These are phyloP conservation scores for Morpho helenor DNA, from an alignment of 2,888 invertebrate species.

Conservation along the genomic window DNA sequence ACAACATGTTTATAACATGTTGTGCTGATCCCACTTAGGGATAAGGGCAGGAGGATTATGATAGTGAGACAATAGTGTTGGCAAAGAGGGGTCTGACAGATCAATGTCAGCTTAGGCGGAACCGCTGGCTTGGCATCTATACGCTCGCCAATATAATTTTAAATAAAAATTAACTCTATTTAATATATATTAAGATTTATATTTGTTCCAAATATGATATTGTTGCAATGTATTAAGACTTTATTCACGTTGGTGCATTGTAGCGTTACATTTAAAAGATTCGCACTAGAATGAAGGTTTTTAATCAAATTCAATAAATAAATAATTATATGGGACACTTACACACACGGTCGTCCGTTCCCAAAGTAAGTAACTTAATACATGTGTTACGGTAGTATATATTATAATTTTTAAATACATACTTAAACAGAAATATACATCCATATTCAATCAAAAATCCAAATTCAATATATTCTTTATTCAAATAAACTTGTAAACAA, in stretches of 20 bases:
- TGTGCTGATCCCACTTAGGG: too few relatives aligned
- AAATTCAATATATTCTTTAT: too few relatives aligned
- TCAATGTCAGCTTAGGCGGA: conserved; percentile 60
- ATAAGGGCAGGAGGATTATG: too few relatives aligned
- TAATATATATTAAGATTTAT: conserved; percentile 12
- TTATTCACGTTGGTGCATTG: conserved; percentile 27
- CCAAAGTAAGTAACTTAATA: too few relatives aligned
- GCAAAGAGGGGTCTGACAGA: conserved; percentile 38
- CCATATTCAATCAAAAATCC: too few relatives aligned
- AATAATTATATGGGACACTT: too few relatives aligned
- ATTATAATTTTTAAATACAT: too few relatives aligned
- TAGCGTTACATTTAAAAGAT: conserved; percentile 8
- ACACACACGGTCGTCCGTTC: too few relatives aligned
- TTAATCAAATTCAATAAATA: not conserved
- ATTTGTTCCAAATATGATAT: conserved; percentile 22
- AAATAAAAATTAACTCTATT: conserved; percentile 29
- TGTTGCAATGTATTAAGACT: conserved; percentile 31
- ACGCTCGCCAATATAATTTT: conserved; percentile 7
- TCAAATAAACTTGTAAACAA: too few relatives aligned
- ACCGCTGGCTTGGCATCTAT: conserved; percentile 43
- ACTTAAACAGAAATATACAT: too few relatives aligned
- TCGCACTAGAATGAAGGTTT: conserved; percentile 35
- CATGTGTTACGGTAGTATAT: too few relatives aligned
- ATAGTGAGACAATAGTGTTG: conserved; percentile 28
- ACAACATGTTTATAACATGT: too few relatives aligned